A percentile compares a stretch with the other conserved stretches of the same genome.
Evolutionary conservation across 2,888 invertebrate species (phyloP).

Genomic region (Hemaris fuciformis): DNA sequence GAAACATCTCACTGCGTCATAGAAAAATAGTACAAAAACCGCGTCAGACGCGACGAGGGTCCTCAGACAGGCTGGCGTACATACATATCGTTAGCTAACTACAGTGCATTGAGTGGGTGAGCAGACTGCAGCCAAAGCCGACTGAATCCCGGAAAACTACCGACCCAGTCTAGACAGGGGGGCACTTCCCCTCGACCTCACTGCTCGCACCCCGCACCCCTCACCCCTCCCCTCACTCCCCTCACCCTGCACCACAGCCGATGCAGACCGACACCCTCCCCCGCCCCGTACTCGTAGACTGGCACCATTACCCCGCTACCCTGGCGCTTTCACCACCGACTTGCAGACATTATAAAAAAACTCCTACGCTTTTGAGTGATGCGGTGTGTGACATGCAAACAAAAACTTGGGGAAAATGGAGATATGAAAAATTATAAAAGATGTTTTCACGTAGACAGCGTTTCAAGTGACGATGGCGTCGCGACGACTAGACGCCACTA

Average conservation of each 20-base stretch:
- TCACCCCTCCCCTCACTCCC: constrained; percentile 34
- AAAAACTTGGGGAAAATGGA: constrained; percentile 54
- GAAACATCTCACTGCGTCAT: constrained; percentile 39
- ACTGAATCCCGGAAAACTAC: constrained; percentile 82
- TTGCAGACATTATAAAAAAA: constrained; percentile 76
- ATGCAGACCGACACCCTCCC: constrained; percentile 35
- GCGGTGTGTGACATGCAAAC: constrained; percentile 58
- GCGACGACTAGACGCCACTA: background rate
- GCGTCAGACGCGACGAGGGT: constrained; percentile 70
- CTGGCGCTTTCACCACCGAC: constrained; percentile 70
- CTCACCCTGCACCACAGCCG: constrained; percentile 32
- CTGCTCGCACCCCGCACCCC: constrained; percentile 37
- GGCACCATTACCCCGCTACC: constrained; percentile 40
- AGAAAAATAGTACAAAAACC: constrained; percentile 65
- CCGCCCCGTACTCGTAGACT: constrained; percentile 24
- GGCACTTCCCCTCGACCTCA: constrained; percentile 68
- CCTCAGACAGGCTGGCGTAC: constrained; percentile 55
- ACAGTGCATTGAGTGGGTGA: constrained; percentile 78
- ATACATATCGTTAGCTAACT: constrained; percentile 32
- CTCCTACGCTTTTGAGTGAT: constrained; percentile 67
- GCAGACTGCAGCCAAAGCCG: constrained; percentile 77
- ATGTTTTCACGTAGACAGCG: constrained; percentile 34
- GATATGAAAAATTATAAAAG: constrained; percentile 52
- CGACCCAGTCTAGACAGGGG: constrained; percentile 83
- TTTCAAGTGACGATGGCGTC: constrained; percentile 27